A percentile compares a stretch with the other conserved stretches of the same genome.
phyloP scores from a whole-genome alignment of 2,113 vertebrate species.

The Sinocyclocheilus anophthalmus region DNA sequence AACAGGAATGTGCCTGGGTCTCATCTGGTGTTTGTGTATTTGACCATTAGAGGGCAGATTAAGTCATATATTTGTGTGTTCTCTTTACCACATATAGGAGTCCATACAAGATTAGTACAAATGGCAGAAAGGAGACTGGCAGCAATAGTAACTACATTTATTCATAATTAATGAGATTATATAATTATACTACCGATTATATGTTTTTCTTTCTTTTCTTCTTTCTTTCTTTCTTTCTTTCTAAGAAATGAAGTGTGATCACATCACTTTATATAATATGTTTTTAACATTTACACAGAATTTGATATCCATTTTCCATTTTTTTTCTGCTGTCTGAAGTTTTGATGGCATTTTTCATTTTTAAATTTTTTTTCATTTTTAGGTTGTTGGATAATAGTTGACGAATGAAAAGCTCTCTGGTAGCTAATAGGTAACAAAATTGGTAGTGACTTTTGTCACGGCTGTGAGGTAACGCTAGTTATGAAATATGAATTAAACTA shows the following conservation, averaged over 20 bases:
- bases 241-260: too few relatives aligned
- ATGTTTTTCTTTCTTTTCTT: too few relatives aligned
- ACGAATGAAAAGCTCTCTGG: background rate
- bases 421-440: background rate
- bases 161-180: background rate
- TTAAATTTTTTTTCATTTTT: background rate
- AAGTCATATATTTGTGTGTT: conserved; percentile 27
- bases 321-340: background rate
- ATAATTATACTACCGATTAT: too few relatives aligned
- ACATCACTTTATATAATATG: background rate
- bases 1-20: conserved; percentile 15
- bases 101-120: background rate
- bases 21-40: background rate
- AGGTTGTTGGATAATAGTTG: background rate
- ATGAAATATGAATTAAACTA: background rate
- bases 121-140: background rate
- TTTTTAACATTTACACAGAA: background rate
- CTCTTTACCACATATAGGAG: conserved; percentile 2
- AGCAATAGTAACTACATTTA: background rate
- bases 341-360: background rate
- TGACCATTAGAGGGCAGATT: conserved; percentile 52
- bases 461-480: background rate
- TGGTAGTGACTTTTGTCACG: background rate
- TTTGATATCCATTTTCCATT: background rate
- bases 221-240: too few relatives aligned